Conservation (phyloP, 2,113 vertebrate species). For the Choloepus hoffmanni region DNA sequence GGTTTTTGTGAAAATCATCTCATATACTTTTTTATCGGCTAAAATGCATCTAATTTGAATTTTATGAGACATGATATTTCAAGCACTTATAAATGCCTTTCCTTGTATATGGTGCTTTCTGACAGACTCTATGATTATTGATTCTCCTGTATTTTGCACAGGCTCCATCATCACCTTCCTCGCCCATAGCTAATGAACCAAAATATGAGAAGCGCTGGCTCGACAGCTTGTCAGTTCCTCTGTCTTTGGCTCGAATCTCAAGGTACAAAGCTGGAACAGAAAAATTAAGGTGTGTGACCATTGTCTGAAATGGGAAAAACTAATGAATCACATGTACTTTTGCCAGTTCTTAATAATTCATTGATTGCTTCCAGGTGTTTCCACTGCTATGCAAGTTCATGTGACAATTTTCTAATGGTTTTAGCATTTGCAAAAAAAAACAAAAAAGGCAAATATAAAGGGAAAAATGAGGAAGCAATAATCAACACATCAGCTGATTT, state of each 20-base stretch:
- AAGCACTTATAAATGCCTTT: not conserved
- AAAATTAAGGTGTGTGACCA: conserved; percentile 93
- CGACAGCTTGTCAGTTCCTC: conserved; percentile 91
- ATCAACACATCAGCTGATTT: accelerated
- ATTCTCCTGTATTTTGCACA: conserved; percentile 88
- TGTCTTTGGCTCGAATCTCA: conserved; percentile 95
- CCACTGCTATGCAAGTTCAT: not conserved
- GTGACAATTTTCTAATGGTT: not conserved
- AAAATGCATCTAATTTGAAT: too few species aligned
- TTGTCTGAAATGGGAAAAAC: conserved; percentile 22
- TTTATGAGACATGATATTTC: not conserved
- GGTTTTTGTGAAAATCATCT: too few species aligned
- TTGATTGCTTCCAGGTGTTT: not conserved
- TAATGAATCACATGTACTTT: conserved; percentile 62
- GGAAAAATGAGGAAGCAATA: not conserved
- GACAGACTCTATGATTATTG: conserved; percentile 69
- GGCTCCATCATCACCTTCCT: conserved; percentile 93
- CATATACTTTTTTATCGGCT: not conserved
- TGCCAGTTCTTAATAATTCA: conserved; percentile 49
- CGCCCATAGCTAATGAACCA: conserved; percentile 93
- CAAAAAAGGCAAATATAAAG: not conserved
- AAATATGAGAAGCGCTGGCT: conserved; percentile 97
- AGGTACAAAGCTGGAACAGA: conserved; percentile 92
- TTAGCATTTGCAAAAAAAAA: not conserved
- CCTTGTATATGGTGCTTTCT: not conserved